Evolutionary conservation across 2,113 vertebrate genomes (phyloP), one percentile per base, ranked within the genome.

Genomic region (Pipra filicauda): DNA sequence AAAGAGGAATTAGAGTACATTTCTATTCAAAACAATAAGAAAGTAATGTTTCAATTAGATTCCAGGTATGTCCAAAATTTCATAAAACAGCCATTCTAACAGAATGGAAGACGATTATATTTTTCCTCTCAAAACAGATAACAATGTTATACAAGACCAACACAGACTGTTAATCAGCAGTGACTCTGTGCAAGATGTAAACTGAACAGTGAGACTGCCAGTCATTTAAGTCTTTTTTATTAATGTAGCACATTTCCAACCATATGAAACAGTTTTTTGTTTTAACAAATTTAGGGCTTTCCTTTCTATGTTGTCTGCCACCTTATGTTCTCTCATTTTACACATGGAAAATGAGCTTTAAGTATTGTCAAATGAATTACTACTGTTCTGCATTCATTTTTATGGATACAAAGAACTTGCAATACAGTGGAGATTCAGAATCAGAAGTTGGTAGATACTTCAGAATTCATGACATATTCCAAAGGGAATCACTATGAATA

Each of bases 381-480:
- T 83, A 24, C 66, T 1, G 1, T 72, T 82, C 49, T 17, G 15
- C 28, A 62, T 69, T 85, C 8, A 58, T 93, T 79, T 85, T 59
- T 65, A 43, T 15, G 20, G 22, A 27, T 51, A 46, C 55, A 71
- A 93, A 86, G 51, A 91, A 37, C 41, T 91, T 69, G 57, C 27
- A 93, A 13, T 44, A 70, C 31, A 54, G 65, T 33, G 16, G 48
- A 93, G 46, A 92, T 70, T 93, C 20, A 70, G 33, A 64, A 71
- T 64, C 48, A 82, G 73, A 62, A 78, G 44, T 67, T 81, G 62
- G 33, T 35, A 89, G 61, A 48, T 64, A 65, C 26, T 82, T 55
- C 37, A 92, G 78, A 95, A 85, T 78, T 79, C 74, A 79, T 44
- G 44, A 69, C 49, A 82, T 78, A 82, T 62, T 94, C 77, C 84